phyloP scores from a whole-genome alignment of 2,888 invertebrate species.

The Polydrusus tereticollis region DNA sequence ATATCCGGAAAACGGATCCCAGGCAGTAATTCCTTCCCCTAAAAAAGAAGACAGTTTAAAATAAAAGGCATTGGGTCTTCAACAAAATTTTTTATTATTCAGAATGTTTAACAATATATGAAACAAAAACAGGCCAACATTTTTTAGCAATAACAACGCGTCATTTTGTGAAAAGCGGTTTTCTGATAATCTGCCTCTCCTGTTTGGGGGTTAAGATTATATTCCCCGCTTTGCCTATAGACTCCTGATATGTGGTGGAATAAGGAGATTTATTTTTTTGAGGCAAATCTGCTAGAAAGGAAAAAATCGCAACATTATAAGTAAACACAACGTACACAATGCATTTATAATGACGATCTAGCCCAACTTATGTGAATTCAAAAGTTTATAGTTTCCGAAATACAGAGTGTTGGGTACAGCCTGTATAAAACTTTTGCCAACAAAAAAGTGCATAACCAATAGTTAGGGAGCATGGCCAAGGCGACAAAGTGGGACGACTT shows the following conservation, averaged over 20 bases:
- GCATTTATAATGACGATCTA: no score
- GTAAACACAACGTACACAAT: background rate
- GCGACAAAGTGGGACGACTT: no score
- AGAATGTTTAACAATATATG: no score
- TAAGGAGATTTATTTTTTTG: background rate
- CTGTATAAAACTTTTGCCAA: no score
- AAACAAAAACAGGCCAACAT: background rate
- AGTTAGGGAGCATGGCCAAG: no score
- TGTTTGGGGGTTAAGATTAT: slow-evolving; percentile 13
- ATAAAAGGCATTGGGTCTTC: background rate
- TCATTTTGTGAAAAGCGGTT: background rate
- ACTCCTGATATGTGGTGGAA: slow-evolving; percentile 28
- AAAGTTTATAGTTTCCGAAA: no score
- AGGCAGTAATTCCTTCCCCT: slow-evolving; percentile 49
- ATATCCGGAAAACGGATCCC: slow-evolving; percentile 59
- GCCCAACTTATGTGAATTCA: no score
- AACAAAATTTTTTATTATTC: background rate
- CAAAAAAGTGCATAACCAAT: no score
- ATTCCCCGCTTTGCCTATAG: slow-evolving; percentile 42
- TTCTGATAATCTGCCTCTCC: background rate
- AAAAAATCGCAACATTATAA: background rate
- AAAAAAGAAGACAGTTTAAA: slow-evolving; percentile 13
- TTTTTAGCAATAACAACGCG: background rate
- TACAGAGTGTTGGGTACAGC: no score
- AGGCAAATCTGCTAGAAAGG: background rate